These are phyloP conservation scores for Hemicentrotus pulcherrimus DNA, from an alignment of 35 echinoderm and acorn worm species.

Conservation along the genomic window DNA sequence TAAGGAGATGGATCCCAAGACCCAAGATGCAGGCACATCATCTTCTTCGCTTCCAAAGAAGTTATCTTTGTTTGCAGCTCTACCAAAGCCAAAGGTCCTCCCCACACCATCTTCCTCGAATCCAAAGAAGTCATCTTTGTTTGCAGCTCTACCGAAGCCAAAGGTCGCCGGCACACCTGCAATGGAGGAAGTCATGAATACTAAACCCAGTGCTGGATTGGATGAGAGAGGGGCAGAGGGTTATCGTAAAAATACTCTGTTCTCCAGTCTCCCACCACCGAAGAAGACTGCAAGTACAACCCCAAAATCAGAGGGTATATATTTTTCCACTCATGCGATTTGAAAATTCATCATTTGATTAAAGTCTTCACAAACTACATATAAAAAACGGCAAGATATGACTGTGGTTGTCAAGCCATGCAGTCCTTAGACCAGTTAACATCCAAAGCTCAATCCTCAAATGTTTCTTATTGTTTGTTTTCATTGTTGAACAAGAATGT, in stretches of 20 bases:
- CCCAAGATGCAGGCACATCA: background rate
- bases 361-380: background rate
- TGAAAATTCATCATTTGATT: background rate
- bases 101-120: background rate
- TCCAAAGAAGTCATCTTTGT: background rate
- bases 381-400: background rate
- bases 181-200: background rate
- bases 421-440: background rate
- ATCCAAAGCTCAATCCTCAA: too few species aligned
- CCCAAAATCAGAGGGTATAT: background rate
- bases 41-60: background rate
- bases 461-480: too few species aligned
- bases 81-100: constrained; percentile 16
- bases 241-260: background rate
- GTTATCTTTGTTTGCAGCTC: constrained; percentile 25
- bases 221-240: background rate
- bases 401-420: background rate
- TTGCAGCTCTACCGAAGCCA: constrained; percentile 38
- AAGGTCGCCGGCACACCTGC: background rate
- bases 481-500: too few species aligned
- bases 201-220: background rate
- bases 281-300: background rate
- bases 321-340: background rate
- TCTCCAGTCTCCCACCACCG: constrained; percentile 6
- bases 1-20: background rate